phyloP scores from a whole-genome alignment of 2,797 vertebrate genomes.

The Enteromius afrohamiltoni region DNA sequence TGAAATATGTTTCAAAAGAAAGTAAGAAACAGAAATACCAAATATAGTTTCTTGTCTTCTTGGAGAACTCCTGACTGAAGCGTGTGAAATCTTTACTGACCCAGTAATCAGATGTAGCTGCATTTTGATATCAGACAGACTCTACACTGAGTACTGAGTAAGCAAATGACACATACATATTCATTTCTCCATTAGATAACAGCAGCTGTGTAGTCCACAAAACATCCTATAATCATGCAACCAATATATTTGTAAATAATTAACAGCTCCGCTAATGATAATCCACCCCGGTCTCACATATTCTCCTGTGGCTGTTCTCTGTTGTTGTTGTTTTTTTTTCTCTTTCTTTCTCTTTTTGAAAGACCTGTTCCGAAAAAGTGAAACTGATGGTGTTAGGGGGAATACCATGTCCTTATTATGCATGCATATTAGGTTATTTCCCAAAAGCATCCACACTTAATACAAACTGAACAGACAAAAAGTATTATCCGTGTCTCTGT shows the following conservation, averaged over 20 bases:
- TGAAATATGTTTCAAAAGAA: neutral
- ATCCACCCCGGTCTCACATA: neutral
- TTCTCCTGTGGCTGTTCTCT: constrained; percentile 22
- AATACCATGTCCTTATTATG: constrained; percentile 57
- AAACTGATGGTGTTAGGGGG: constrained; percentile 57
- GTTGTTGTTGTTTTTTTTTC: neutral
- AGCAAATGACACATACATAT: constrained; percentile 57
- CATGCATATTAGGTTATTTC: constrained; percentile 55
- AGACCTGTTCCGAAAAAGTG: constrained; percentile 49
- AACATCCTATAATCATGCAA: neutral
- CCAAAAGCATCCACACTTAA: constrained; percentile 47
- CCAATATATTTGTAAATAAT: neutral
- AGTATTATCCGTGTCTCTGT: constrained; percentile 4
- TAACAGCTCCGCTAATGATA: neutral
- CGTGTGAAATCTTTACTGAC: constrained; percentile 67
- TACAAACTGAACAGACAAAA: constrained; percentile 26
- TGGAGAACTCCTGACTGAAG: constrained; percentile 8
- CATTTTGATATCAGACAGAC: constrained; percentile 69
- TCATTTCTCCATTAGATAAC: neutral
- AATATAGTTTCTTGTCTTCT: neutral
- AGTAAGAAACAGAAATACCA: neutral
- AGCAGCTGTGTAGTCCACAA: neutral
- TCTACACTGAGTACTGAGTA: constrained; percentile 78
- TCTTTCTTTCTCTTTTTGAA: constrained; percentile 17
- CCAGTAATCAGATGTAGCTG: constrained; percentile 83